Conservation (phyloP, 2,797 vertebrate genomes). For the Poecilia wingei region DNA sequence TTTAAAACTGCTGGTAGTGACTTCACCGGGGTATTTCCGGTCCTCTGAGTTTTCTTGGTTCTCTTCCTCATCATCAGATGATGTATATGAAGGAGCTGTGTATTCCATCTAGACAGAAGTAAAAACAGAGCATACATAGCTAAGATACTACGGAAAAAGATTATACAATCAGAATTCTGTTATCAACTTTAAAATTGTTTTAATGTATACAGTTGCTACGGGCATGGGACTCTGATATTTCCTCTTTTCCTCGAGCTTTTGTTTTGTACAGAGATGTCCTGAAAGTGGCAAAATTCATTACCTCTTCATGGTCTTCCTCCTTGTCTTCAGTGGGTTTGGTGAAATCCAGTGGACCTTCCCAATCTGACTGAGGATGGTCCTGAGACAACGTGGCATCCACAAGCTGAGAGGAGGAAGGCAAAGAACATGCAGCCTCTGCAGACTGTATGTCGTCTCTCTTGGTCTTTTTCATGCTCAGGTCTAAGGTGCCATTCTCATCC, state of each 20-base stretch:
- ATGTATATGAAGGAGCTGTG: conserved; percentile 90
- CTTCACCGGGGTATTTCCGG: conserved; percentile 95
- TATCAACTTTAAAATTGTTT: neutral
- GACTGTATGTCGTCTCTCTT: conserved; percentile 88
- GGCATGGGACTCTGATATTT: neutral
- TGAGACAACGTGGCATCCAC: conserved; percentile 83
- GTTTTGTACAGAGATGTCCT: neutral
- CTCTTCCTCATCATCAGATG: conserved; percentile 94
- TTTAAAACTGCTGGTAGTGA: conserved; percentile 94
- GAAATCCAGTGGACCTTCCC: conserved; percentile 96
- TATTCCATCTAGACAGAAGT: conserved; percentile 85
- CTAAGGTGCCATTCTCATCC: conserved; percentile 96
- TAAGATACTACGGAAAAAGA: neutral
- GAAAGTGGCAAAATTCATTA: conserved; percentile 56
- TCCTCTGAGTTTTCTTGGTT: conserved; percentile 93
- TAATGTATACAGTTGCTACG: neutral
- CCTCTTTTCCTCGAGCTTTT: neutral
- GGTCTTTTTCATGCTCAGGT: conserved; percentile 96
- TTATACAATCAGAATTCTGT: neutral
- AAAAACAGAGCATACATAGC: neutral
- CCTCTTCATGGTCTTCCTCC: conserved; percentile 92
- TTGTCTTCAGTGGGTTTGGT: conserved; percentile 90
- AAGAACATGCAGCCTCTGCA: conserved; percentile 83
- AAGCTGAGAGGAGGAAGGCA: conserved; percentile 80
- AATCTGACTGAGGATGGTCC: conserved; percentile 89